These are phyloP conservation scores for Chaenogobius annularis DNA, from an alignment of 2,113 vertebrate species.

Conservation along the genomic window DNA sequence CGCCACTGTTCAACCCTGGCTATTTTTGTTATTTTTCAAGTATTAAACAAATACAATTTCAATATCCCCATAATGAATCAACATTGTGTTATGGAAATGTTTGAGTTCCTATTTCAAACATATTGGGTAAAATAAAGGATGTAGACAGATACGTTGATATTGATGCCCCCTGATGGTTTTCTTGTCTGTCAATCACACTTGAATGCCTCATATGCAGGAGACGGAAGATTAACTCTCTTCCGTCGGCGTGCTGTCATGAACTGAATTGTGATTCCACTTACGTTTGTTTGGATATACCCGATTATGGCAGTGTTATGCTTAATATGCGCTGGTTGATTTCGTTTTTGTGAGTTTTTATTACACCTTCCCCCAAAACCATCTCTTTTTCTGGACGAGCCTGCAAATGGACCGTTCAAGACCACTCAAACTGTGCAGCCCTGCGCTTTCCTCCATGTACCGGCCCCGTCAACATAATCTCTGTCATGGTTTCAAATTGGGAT, in stretches of 20 bases:
- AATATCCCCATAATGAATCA: background rate
- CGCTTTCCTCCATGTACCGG: no score
- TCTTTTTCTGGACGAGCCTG: no score
- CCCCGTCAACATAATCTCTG: background rate
- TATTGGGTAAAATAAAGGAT: background rate
- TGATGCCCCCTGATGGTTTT: conserved; percentile 2
- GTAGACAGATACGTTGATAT: no score
- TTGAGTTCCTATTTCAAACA: background rate
- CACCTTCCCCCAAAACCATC: no score
- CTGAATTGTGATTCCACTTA: background rate
- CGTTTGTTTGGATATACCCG: background rate
- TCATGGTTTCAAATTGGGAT: background rate
- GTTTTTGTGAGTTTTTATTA: no score
- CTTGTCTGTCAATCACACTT: no score
- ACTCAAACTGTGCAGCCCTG: no score
- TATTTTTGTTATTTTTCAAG: no score
- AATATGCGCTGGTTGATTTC: background rate
- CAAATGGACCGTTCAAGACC: no score
- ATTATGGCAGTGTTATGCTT: background rate
- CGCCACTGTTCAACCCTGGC: no score
- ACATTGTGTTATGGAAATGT: background rate
- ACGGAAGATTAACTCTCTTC: background rate
- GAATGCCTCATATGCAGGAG: background rate
- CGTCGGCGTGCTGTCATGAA: background rate
- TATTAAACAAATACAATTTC: no score